Percentiles rank a stretch among this genome's conserved stretches.
phyloP scores from a whole-genome alignment of 2,797 vertebrate genomes.

The Alectoris magna region DNA sequence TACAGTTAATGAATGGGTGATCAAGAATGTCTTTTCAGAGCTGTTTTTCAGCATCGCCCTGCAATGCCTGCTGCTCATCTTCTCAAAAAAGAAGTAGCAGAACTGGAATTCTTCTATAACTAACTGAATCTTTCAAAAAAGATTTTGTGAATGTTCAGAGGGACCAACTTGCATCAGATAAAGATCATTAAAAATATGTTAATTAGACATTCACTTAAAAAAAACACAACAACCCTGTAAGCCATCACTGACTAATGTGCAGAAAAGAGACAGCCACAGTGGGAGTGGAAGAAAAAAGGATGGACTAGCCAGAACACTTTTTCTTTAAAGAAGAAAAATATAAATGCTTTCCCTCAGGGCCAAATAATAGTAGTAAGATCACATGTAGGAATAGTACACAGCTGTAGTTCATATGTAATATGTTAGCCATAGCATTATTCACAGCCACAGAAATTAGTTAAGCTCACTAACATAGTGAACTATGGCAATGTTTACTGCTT shows the following conservation, averaged over 20 bases:
- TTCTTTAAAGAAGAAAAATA: background rate
- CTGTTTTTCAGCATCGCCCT: background rate
- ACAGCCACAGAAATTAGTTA: background rate
- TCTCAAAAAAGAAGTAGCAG: background rate
- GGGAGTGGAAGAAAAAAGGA: background rate
- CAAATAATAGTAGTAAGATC: background rate
- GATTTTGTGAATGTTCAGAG: background rate
- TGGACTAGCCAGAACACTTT: background rate
- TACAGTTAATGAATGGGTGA: background rate
- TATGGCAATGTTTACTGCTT: background rate
- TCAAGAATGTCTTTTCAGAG: background rate
- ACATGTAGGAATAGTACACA: background rate
- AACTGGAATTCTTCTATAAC: background rate
- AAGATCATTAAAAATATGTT: background rate
- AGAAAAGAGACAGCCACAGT: too few relatives aligned
- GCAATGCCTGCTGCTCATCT: background rate
- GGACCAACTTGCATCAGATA: background rate
- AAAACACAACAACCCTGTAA: background rate
- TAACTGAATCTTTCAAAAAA: background rate
- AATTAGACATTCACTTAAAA: background rate
- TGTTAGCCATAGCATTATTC: background rate
- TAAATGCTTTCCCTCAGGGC: background rate
- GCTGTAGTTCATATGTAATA: background rate
- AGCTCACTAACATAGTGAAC: background rate
- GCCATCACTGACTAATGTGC: background rate